Percentiles rank a stretch among this genome's conserved stretches.
Evolutionary conservation across 2,888 invertebrate species (phyloP).

Genomic region (Agrotis ipsilon): DNA sequence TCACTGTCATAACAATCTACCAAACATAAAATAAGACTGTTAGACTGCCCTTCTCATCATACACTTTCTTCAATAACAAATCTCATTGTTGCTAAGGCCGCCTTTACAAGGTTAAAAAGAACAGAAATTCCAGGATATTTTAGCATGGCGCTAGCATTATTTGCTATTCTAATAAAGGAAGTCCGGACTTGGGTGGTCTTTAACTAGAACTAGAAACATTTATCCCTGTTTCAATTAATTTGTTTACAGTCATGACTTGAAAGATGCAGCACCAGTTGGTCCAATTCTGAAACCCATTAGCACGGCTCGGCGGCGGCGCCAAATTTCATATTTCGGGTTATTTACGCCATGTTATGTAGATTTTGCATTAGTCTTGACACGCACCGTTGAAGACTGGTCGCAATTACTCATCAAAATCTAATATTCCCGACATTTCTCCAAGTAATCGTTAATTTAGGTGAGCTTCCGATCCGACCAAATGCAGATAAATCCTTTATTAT

Average conservation of each 20-base stretch:
- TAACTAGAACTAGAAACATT: slow-evolving; percentile 42
- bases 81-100: neutral
- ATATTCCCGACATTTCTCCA: neutral
- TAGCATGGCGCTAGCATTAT: slow-evolving; percentile 11
- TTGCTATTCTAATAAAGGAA: slow-evolving; percentile 42
- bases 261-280: slow-evolving; percentile 13
- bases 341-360: neutral
- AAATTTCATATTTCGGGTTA: slow-evolving; percentile 32
- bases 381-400: neutral
- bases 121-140: slow-evolving; percentile 8
- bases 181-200: slow-evolving; percentile 44
- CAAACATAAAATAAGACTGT: neutral
- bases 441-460: neutral
- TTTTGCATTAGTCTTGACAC: neutral
- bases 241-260: slow-evolving; percentile 16
- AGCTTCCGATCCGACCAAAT: neutral
- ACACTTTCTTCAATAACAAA: neutral
- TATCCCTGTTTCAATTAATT: slow-evolving; percentile 19
- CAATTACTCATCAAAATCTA: neutral
- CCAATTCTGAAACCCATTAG: slow-evolving; percentile 33
- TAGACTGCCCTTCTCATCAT: neutral
- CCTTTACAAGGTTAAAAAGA: neutral
- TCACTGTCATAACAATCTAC: neutral
- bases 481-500: neutral
- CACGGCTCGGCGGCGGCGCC: neutral